Evolutionary conservation across 2,797 vertebrate species (phyloP).

Genomic region (Chiloscyllium punctatum): DNA sequence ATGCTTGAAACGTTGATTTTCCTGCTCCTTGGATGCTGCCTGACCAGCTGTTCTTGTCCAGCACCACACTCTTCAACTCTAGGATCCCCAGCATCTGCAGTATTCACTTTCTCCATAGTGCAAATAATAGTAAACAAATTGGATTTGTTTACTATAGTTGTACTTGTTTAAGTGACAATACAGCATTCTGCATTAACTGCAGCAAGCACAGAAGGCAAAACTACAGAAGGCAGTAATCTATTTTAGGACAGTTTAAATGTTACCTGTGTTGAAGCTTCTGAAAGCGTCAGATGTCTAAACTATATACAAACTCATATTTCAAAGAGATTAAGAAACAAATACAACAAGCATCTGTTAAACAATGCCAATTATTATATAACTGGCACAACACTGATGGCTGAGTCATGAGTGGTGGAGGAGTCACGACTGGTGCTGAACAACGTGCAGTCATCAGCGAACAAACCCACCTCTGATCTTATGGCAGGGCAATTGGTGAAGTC

Average conservation of each 20-base stretch:
- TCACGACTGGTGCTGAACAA: too few species aligned
- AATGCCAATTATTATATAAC: not conserved
- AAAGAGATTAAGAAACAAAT: not conserved
- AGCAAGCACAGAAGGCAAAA: not conserved
- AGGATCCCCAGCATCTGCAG: too few species aligned
- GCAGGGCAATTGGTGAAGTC: too few species aligned
- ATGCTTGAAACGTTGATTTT: too few species aligned
- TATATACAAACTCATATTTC: not conserved
- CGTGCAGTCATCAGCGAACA: too few species aligned
- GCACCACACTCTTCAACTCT: too few species aligned
- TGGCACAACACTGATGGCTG: not conserved
- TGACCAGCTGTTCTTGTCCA: too few species aligned
- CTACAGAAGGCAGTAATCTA: not conserved
- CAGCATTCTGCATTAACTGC: not conserved
- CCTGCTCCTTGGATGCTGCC: too few species aligned
- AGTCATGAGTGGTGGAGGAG: too few species aligned
- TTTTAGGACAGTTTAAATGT: not conserved
- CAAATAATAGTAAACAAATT: not conserved
- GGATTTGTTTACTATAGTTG: not conserved
- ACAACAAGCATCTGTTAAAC: not conserved
- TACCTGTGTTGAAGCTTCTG: not conserved
- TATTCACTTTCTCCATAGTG: too few species aligned
- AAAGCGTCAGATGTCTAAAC: not conserved
- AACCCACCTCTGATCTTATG: too few species aligned
- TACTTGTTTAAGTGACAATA: not conserved